Conservation (phyloP, 2,113 vertebrate species). For the Dipodomys merriami region DNA sequence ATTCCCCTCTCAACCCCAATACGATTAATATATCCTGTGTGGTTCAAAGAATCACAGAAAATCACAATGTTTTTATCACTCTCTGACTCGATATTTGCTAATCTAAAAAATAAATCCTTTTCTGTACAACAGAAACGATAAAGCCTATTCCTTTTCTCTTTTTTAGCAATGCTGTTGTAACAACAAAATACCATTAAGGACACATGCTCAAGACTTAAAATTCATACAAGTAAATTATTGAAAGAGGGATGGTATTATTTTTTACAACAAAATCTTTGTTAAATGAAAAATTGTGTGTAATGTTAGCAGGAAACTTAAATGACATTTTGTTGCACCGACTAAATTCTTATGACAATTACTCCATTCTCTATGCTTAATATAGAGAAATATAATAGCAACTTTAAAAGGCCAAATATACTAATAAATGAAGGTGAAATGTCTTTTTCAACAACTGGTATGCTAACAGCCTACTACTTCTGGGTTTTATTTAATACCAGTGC, state of each 20-base stretch:
- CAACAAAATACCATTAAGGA: conserved; percentile 57
- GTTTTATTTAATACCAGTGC: conserved; percentile 63
- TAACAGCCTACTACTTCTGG: neutral
- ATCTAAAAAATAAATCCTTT: conserved; percentile 44
- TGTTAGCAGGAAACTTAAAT: conserved; percentile 73
- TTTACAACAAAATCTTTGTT: conserved; percentile 62
- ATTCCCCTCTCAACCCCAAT: neutral
- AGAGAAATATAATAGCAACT: conserved; percentile 63
- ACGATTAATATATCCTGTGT: neutral
- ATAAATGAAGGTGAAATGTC: conserved; percentile 60
- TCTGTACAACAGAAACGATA: conserved; percentile 48
- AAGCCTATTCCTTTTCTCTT: conserved; percentile 46
- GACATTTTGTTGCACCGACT: conserved; percentile 67
- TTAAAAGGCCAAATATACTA: conserved; percentile 55
- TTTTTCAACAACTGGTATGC: conserved; percentile 54
- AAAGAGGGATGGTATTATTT: conserved; percentile 53
- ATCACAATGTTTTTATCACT: conserved; percentile 12
- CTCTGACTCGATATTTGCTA: neutral
- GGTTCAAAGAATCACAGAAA: conserved; percentile 44
- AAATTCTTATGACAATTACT: conserved; percentile 60
- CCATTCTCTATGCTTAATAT: conserved; percentile 59
- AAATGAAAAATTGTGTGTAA: conserved; percentile 56
- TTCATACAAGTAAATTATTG: conserved; percentile 67
- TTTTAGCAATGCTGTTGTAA: conserved; percentile 51
- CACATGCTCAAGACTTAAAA: conserved; percentile 60